Evolutionary conservation across 2,888 invertebrate species (phyloP).

Genomic region (Sphaerophoria rueppellii): DNA sequence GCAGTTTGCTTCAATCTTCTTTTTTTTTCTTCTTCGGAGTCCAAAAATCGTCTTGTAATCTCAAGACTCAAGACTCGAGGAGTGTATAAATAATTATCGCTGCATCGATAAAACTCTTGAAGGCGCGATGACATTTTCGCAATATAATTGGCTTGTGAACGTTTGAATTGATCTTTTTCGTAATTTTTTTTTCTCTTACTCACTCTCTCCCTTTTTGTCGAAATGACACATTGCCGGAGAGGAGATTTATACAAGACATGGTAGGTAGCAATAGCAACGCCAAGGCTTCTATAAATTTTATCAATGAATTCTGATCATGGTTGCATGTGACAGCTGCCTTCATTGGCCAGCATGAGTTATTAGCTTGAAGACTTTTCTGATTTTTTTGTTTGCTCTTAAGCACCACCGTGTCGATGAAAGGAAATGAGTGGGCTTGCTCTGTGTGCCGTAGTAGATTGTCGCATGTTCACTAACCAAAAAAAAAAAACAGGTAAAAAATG

Average conservation of each 20-base stretch:
- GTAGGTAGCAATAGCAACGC: constrained; percentile 30
- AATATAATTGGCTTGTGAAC: constrained; percentile 59
- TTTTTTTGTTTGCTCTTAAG: background rate
- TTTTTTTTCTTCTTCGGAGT: background rate
- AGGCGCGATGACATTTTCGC: constrained; percentile 69
- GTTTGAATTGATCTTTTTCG: constrained; percentile 44
- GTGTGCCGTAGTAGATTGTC: constrained; percentile 15
- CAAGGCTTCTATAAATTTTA: constrained; percentile 65
- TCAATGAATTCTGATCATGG: constrained; percentile 71
- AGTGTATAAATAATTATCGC: constrained; percentile 57
- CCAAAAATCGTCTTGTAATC: background rate
- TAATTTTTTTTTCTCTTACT: constrained; percentile 11
- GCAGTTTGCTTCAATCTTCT: background rate
- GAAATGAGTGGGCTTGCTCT: constrained; percentile 61
- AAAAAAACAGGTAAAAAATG: constrained; percentile 1
- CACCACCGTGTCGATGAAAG: constrained; percentile 19
- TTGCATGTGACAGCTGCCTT: constrained; percentile 67
- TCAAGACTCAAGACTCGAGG: constrained; percentile 10
- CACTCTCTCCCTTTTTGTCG: background rate
- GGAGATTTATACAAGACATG: constrained; percentile 26
- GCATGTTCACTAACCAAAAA: constrained; percentile 17
- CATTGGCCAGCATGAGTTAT: constrained; percentile 64
- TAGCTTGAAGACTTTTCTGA: constrained; percentile 49
- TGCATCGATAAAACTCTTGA: constrained; percentile 61
- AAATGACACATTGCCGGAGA: constrained; percentile 25